Evolutionary conservation across 2,888 invertebrate genomes (phyloP).

Genomic region (Diadromus collaris): DNA sequence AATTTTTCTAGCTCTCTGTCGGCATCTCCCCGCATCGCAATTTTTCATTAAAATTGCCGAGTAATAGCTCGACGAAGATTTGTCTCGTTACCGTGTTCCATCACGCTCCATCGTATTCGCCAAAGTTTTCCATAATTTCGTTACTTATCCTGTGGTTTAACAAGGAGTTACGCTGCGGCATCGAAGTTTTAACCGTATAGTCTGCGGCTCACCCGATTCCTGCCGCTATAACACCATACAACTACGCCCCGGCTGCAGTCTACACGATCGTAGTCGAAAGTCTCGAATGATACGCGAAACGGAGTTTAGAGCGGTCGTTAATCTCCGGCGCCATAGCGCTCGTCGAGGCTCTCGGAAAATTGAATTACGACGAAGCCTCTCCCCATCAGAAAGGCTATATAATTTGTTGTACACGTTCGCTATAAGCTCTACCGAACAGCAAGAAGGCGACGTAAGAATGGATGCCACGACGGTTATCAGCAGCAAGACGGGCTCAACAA

Average conservation of each 20-base stretch:
- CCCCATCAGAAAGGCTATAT: constrained; percentile 56
- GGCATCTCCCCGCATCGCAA: background rate
- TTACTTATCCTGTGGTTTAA: constrained; percentile 52
- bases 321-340: constrained; percentile 48
- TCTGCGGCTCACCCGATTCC: constrained; percentile 43
- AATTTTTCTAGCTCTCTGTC: background rate
- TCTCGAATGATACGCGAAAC: constrained; percentile 53
- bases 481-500: background rate
- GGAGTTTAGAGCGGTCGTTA: constrained; percentile 59
- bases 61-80: constrained; percentile 22
- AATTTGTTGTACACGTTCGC: constrained; percentile 58
- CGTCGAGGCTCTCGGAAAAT: constrained; percentile 63
- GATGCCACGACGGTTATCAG: constrained; percentile 12
- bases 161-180: constrained; percentile 47
- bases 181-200: constrained; percentile 43
- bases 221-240: background rate
- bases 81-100: background rate
- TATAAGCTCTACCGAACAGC: background rate
- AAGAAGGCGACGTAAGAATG: constrained; percentile 27
- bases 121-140: constrained; percentile 57
- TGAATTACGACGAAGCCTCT: constrained; percentile 67
- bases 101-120: constrained; percentile 11
- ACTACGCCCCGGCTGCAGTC: constrained; percentile 20
- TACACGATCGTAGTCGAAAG: constrained; percentile 56
- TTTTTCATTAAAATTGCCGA: background rate